Percentiles rank a stretch among this genome's conserved stretches.
These are phyloP conservation scores for Cebidichthys violaceus DNA, from an alignment of 2,113 vertebrate genomes.

Conservation along the genomic window DNA sequence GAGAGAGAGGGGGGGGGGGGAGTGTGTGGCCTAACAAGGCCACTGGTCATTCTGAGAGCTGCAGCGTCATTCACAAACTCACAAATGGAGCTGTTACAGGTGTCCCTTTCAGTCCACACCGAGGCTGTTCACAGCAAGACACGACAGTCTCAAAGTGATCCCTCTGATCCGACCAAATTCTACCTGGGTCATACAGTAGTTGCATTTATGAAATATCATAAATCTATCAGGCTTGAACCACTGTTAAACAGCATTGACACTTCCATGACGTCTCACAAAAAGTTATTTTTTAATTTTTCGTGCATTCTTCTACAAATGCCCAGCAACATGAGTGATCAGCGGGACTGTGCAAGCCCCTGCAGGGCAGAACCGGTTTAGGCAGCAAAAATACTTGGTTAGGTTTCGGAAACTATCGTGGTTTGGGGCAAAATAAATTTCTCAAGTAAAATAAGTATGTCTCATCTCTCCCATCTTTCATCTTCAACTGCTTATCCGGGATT, in stretches of 20 bases:
- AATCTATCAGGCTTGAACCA: neutral
- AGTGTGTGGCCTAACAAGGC: constrained; percentile 17
- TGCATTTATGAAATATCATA: constrained; percentile 17
- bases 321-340: neutral
- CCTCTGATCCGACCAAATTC: constrained; percentile 22
- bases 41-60: constrained; percentile 43
- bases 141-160: constrained; percentile 11
- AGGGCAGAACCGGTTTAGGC: neutral
- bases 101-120: constrained; percentile 44
- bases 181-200: neutral
- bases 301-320: neutral
- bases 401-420: neutral
- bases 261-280: neutral
- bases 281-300: neutral
- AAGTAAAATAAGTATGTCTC: neutral
- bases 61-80: constrained; percentile 68
- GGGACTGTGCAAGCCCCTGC: no score
- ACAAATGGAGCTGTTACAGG: constrained; percentile 44
- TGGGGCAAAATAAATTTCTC: neutral
- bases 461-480: no score
- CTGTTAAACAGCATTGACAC: neutral
- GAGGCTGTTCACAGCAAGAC: constrained; percentile 26
- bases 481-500: no score
- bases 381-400: neutral
- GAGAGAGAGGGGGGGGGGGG: neutral